Base-by-base conservation (phyloP, 2,888 invertebrate species). In the Drosophila sordidula region DNA sequence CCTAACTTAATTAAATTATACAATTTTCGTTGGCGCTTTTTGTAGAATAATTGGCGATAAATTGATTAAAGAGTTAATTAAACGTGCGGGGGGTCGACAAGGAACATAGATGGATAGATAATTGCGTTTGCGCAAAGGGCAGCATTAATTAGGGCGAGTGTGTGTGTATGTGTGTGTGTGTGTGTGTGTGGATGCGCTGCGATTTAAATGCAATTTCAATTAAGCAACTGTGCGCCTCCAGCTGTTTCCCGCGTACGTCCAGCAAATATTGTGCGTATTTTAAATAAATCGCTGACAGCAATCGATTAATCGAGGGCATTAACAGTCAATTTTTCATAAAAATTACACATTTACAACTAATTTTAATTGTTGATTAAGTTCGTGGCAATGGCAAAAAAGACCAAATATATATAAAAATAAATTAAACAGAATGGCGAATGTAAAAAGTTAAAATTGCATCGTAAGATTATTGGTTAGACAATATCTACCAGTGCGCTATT, bases 1-100 rank as follows among this genome's bases (percentile, higher is more conserved):
- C 80, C 85, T 82, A 85, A 82, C 80, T 85, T 85, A 85, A 85
- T 85, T 85, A 87, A 87, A 87, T 85, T 85, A 87, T 74, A 82
- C 76, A 71, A 84, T 87, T 81, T 87, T 82, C 85, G 76, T 71
- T 82, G 83, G 64, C 83, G 75, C 82, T 87, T 80, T 84, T 87
- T 85, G 85, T 73, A 74, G 64, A 82, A 87, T 85, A 85, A 85
- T 85, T 85, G 87, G 78, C 87, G 82, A 85, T 85, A 84, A 84
- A 84, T 85, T 87, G 82, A 85, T 85, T 85, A 85, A 84, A 82
- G 85, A 78, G 76, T 85, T 82, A 85, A 85, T 85, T 87, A 85
- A 83, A 83, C 72, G 78, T 75, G 69, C 68, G 82, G 83, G 59
- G 46, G 41, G 58, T 32, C 34, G 54, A 54, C 62, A 65, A 59